Percentiles rank a stretch among this genome's conserved stretches.
These are phyloP conservation scores for Ptychochromis oligacanthus DNA, from an alignment of 2,113 vertebrate species.

Conservation along the genomic window DNA sequence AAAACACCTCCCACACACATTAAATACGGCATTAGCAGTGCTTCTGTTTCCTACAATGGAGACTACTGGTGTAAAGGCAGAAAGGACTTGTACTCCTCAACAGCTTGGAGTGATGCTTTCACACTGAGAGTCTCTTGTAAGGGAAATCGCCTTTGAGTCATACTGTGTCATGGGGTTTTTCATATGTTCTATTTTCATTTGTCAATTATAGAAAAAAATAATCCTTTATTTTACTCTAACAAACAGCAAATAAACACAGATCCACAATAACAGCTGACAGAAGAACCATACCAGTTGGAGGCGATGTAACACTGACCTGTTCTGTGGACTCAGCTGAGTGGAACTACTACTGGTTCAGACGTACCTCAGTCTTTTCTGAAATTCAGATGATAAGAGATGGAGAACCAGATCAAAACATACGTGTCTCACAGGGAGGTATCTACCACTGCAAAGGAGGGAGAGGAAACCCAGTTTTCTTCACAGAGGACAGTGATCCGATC, in stretches of 20 bases:
- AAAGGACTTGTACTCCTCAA: background rate
- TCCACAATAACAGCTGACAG: background rate
- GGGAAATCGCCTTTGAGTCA: background rate
- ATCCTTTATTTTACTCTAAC: too few relatives aligned
- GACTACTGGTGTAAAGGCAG: background rate
- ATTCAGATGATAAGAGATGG: background rate
- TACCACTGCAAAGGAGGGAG: slow-evolving; percentile 5
- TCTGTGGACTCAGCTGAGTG: slow-evolving; percentile 5
- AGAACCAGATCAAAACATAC: background rate
- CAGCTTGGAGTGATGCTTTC: background rate
- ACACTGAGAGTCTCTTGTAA: background rate
- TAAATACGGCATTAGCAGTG: background rate
- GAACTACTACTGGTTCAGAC: slow-evolving; percentile 14
- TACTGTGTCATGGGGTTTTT: too few relatives aligned
- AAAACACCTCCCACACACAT: background rate
- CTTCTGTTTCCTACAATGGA: background rate
- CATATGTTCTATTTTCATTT: too few relatives aligned
- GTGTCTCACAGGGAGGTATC: slow-evolving; percentile 6
- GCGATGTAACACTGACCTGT: background rate
- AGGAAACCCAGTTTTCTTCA: background rate
- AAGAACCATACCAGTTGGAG: background rate
- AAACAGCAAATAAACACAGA: background rate
- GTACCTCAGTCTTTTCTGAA: background rate
- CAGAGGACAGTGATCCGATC: background rate
- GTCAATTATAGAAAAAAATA: too few relatives aligned